Base-by-base conservation (phyloP, 2,113 vertebrate species). In the Corydoras sp. region DNA sequence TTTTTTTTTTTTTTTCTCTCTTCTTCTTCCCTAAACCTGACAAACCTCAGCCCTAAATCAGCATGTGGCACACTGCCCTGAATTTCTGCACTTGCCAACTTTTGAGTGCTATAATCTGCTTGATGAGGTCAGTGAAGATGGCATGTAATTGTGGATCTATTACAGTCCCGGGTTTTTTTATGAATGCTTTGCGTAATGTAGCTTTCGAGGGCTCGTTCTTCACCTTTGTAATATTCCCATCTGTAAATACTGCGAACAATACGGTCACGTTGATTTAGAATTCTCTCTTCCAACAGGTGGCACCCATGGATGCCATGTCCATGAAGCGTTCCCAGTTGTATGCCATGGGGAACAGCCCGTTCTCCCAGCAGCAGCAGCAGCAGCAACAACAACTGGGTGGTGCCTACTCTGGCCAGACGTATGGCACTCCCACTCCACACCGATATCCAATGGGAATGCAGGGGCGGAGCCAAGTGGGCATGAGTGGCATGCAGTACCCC, bases 271-370 rank as follows among this genome's bases (percentile, higher is more conserved):
- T 53, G 10, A 53, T 53, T 53, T 53, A 53, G 15, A 60, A 30
- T 54, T 50, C 58, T 85, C 7, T 84, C 83, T 8, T 83, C 71
- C 77, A 35, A 48, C 87, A 98, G 95, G 92, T 92, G 83, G 85
- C 86, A 15, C 84, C 93, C 0, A 90, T 96, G 91, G 95, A 98
- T 72, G 89, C 94, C 5, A 92, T 95, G 94, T 89, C 88, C 71
- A 93, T 97, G 92, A 98, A 96, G 87, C 91, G 95, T 64, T 92
- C 95, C 11, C 95, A 95, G 86, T 77, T 96, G 73, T 98, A 95
- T 0, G 90, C 88, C 61, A 91, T 97, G 90, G 86, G 88, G 75
- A 91, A 82, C 85, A 93, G 83, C 81, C 91, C 92, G 10, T 96
- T 96, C 75, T 83, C 92, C n/a, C 94, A 95, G 30, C 71, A 72